These are phyloP conservation scores for Scomberomorus guttatus DNA, from an alignment of 2,797 vertebrate species.

Conservation along the genomic window DNA sequence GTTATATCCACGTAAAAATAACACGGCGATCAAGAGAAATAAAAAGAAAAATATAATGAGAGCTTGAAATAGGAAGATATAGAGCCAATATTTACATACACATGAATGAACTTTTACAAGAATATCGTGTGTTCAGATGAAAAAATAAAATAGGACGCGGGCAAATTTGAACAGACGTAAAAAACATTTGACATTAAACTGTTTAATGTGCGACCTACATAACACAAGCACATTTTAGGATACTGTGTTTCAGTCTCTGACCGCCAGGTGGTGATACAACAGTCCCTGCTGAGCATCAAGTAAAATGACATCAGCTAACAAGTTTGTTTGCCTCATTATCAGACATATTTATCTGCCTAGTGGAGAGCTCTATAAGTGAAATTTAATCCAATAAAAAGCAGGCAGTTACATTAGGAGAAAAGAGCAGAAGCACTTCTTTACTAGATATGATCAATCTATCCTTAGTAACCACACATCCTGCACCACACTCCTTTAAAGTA, in stretches of 20 bases:
- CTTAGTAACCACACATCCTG: too few relatives aligned
- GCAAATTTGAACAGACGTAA: too few relatives aligned
- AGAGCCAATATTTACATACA: background rate
- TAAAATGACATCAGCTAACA: background rate
- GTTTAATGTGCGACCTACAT: background rate
- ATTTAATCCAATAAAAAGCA: background rate
- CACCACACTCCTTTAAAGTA: too few relatives aligned
- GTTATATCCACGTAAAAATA: background rate
- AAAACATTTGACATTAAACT: too few relatives aligned
- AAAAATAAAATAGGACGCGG: too few relatives aligned
- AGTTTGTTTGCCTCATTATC: background rate
- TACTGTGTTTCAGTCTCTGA: background rate
- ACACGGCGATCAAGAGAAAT: background rate
- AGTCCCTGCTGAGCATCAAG: background rate
- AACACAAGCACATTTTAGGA: background rate
- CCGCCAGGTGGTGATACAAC: background rate
- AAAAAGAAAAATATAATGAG: background rate
- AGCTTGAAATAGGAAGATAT: background rate
- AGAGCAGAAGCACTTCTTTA: too few relatives aligned
- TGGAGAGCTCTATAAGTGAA: background rate
- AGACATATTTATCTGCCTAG: background rate
- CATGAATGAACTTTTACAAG: background rate
- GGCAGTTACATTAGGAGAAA: background rate
- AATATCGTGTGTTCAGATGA: background rate
- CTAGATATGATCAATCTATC: too few relatives aligned